These are phyloP conservation scores for Monarcha castaneiventris DNA, from an alignment of 2,113 vertebrate genomes.

Conservation along the genomic window DNA sequence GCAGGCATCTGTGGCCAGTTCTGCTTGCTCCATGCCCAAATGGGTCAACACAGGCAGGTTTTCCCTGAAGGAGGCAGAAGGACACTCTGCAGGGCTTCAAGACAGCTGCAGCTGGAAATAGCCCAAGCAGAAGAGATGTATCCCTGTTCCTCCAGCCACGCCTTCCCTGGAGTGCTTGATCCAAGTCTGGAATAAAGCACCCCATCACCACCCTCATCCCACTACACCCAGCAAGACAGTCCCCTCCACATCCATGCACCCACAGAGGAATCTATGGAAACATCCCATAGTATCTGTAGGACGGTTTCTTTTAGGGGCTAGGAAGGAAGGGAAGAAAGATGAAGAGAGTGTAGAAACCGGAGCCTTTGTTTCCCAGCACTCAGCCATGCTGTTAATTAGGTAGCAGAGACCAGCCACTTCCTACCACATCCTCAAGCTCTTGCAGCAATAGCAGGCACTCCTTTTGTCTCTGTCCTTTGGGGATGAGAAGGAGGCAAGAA, in stretches of 20 bases:
- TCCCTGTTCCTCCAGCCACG: neutral
- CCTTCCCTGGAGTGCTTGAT: neutral
- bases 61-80: neutral
- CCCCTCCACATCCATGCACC: neutral
- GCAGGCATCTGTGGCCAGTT: neutral
- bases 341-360: neutral
- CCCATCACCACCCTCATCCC: neutral
- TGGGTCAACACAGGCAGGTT: neutral
- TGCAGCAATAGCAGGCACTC: neutral
- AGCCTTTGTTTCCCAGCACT: constrained; percentile 15
- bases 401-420: neutral
- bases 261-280: neutral
- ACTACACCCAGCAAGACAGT: neutral
- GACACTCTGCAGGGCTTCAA: neutral
- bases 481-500: neutral
- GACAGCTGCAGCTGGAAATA: neutral
- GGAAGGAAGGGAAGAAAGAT: neutral
- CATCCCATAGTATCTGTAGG: neutral
- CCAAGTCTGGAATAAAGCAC: neutral
- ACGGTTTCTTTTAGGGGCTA: neutral
- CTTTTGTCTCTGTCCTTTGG: neutral
- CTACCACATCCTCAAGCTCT: neutral
- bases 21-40: neutral
- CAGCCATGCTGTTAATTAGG: neutral
- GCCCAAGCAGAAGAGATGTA: neutral